Evolutionary conservation across 2,888 invertebrate species (phyloP).

Genomic region (Herminia tarsipennalis): DNA sequence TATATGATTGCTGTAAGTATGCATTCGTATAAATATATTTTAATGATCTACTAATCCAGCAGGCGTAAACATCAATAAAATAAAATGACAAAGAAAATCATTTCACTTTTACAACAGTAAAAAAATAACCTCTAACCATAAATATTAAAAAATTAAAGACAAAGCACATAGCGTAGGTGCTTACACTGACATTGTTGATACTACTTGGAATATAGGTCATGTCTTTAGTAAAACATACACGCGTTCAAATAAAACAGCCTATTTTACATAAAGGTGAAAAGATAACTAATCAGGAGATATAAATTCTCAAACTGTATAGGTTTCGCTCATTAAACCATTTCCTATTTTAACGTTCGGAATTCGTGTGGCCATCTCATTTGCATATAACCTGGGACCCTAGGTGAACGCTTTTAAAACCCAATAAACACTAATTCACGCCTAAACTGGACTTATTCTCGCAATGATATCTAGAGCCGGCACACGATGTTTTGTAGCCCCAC

Average conservation of each 20-base stretch:
- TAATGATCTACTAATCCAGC: no score
- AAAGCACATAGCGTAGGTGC: no score
- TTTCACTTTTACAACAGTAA: no score
- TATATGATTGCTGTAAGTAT: no score
- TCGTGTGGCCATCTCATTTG: constrained; percentile 23
- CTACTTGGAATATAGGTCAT: neutral
- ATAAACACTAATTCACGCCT: constrained; percentile 60
- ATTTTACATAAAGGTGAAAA: constrained; percentile 2
- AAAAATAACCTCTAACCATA: no score
- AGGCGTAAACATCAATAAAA: no score
- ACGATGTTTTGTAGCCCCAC: constrained; percentile 59
- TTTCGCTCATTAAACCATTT: constrained; percentile 12
- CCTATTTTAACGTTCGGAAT: constrained; percentile 6
- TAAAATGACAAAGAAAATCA: no score
- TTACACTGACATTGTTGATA: neutral
- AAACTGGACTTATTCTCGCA: constrained; percentile 57
- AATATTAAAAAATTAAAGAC: no score
- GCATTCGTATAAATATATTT: no score
- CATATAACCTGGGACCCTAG: constrained; percentile 29
- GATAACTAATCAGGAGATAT: constrained; percentile 2
- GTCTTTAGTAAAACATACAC: constrained; percentile 1
- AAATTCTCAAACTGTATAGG: constrained; percentile 8
- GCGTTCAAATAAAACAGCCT: constrained; percentile 1
- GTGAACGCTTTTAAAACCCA: constrained; percentile 50
- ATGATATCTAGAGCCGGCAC: constrained; percentile 60